Evolutionary conservation across 2,113 vertebrate species (phyloP).

Genomic region (Peromyscus leucopus): DNA sequence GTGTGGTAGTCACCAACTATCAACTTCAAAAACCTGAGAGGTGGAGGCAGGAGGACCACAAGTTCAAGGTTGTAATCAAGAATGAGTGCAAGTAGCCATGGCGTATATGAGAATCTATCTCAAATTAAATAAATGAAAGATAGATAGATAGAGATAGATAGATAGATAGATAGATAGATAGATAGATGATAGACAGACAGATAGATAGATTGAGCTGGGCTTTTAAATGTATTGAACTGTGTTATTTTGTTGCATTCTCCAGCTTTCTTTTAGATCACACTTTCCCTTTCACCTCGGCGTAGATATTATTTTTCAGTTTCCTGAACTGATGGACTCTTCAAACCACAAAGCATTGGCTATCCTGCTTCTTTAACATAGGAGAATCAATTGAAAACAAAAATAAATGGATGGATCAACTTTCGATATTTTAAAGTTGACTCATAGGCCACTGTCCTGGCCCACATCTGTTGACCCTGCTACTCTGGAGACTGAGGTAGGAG

Average conservation of each 20-base stretch:
- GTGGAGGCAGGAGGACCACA: not conserved
- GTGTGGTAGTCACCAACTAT: not conserved
- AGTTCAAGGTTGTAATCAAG: not conserved
- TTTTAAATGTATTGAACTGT: not conserved
- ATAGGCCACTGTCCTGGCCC: accelerated
- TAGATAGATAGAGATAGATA: not conserved
- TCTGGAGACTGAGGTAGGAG: not conserved
- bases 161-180: not conserved
- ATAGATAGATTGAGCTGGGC: not conserved
- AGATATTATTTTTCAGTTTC: not conserved
- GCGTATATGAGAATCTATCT: too few species aligned
- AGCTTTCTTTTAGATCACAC: not conserved
- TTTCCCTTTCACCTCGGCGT: too few species aligned
- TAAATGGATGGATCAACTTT: not conserved
- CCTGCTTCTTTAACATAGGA: not conserved
- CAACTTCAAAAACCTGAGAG: not conserved
- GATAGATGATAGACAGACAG: not conserved
- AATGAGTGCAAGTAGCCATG: not conserved
- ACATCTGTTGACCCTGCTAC: not conserved
- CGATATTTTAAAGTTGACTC: not conserved
- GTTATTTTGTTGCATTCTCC: not conserved
- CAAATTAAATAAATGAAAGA: not conserved
- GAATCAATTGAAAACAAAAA: not conserved
- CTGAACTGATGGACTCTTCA: not conserved
- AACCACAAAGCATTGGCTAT: not conserved